phyloP scores from a whole-genome alignment of 1,140 invertebrate species.

The Cydia pomonella region DNA sequence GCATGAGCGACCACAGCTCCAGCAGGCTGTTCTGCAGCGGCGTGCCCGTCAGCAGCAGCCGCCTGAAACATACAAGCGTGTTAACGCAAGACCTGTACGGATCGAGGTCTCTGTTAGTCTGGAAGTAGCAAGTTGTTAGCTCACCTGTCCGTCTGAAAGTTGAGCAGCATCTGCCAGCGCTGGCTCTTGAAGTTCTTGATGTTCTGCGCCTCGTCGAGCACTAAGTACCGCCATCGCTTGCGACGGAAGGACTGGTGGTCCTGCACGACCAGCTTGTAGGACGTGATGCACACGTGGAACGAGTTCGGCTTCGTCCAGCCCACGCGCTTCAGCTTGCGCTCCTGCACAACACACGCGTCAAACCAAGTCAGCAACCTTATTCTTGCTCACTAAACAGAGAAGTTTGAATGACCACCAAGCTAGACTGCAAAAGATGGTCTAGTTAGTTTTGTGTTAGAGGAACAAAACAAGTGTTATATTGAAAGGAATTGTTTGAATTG shows the following conservation, averaged over 20 bases:
- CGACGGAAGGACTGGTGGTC: slow-evolving; percentile 98
- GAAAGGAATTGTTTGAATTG: too few relatives aligned
- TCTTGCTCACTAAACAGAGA: too few relatives aligned
- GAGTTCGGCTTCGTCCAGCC: slow-evolving; percentile 99
- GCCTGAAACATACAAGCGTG: slow-evolving; percentile 79
- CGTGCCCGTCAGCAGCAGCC: slow-evolving; percentile 97
- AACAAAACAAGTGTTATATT: too few relatives aligned
- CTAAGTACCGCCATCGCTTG: slow-evolving; percentile 99
- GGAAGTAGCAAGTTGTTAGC: too few relatives aligned
- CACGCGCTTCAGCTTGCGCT: slow-evolving; percentile 95
- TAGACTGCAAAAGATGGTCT: too few relatives aligned
- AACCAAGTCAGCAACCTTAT: too few relatives aligned
- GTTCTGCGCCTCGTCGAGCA: slow-evolving; percentile 99
- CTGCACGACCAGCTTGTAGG: slow-evolving; percentile 99
- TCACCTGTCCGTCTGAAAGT: slow-evolving; percentile 96
- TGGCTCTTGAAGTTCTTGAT: slow-evolving; percentile 99
- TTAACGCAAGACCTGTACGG: background rate
- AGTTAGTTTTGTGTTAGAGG: too few relatives aligned
- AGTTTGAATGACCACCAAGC: too few relatives aligned
- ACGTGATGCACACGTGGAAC: slow-evolving; percentile 99
- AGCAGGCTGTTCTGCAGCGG: slow-evolving; percentile 99
- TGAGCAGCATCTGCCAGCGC: slow-evolving; percentile 98
- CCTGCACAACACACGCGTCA: slow-evolving; percentile 59
- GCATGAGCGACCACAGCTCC: slow-evolving; percentile 99
- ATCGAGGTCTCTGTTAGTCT: too few relatives aligned